Conservation (phyloP, 23 tunicate genomes). For the Halocynthia roretzi region DNA sequence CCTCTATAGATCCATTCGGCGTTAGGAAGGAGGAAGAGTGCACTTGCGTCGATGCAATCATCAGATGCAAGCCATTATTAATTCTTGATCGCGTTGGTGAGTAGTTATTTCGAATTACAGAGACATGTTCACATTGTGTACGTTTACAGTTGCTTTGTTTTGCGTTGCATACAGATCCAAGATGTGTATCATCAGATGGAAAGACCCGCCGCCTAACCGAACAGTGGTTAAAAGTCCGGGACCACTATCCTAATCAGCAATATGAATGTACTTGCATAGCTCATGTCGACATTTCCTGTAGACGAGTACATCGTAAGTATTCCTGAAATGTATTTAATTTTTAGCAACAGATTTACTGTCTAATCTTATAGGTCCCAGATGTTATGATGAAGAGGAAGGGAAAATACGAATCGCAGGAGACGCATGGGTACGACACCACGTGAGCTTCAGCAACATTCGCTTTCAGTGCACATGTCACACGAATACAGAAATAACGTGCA, state of each 20-base stretch:
- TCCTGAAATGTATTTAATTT: too few relatives aligned
- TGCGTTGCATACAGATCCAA: constrained; percentile 52
- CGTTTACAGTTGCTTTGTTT: neutral
- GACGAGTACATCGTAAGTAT: neutral
- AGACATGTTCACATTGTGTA: neutral
- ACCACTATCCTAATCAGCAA: constrained; percentile 32
- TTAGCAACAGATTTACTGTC: too few relatives aligned
- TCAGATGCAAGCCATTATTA: constrained; percentile 31
- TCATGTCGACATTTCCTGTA: constrained; percentile 40
- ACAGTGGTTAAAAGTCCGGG: constrained; percentile 56
- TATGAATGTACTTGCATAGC: constrained; percentile 51
- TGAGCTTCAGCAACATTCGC: constrained; percentile 38
- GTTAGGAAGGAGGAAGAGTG: constrained; percentile 45
- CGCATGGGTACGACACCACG: constrained; percentile 64
- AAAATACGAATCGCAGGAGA: constrained; percentile 52
- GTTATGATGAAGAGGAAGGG: constrained; percentile 38
- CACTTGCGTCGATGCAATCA: constrained; percentile 73
- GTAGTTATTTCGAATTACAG: neutral
- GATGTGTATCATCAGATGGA: constrained; percentile 77
- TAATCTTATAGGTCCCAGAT: constrained; percentile 1
- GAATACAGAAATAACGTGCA: constrained; percentile 41
- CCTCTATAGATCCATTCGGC: constrained; percentile 12
- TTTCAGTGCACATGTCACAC: constrained; percentile 50
- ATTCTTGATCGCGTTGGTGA: constrained; percentile 11
- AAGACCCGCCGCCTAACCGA: constrained; percentile 40